Evolutionary conservation across 2,113 vertebrate species (phyloP).

Genomic region (Setophaga kirtlandii): DNA sequence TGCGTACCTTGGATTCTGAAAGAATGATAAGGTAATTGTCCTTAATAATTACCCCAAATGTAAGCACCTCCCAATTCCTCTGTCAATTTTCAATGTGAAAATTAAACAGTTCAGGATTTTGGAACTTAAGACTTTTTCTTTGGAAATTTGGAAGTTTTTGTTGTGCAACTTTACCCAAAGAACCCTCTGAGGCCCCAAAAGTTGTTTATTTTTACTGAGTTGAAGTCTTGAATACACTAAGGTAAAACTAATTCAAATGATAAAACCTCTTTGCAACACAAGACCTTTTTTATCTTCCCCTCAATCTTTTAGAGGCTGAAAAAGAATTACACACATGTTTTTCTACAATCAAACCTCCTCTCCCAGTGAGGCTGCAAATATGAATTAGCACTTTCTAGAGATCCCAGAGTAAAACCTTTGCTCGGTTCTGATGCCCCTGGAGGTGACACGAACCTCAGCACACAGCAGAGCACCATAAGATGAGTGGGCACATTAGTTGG

Average conservation of each 20-base stretch:
- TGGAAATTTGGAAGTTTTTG: background rate
- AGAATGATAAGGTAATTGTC: background rate
- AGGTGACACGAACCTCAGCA: slow-evolving; percentile 84
- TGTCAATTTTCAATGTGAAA: background rate
- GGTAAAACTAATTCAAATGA: background rate
- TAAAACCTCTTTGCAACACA: background rate
- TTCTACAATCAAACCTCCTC: background rate
- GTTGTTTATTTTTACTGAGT: background rate
- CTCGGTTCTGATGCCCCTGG: background rate
- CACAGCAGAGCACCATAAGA: slow-evolving; percentile 95
- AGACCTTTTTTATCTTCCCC: background rate
- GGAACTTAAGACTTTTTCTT: background rate
- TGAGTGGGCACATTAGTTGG: slow-evolving; percentile 90
- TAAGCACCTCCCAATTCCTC: background rate
- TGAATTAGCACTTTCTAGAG: background rate
- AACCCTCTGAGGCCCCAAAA: background rate
- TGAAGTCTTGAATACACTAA: background rate
- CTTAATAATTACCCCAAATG: background rate
- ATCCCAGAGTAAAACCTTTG: background rate
- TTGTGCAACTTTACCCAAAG: background rate
- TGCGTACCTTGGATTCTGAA: background rate
- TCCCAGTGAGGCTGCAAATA: background rate
- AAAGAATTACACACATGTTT: background rate
- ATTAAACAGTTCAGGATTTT: background rate
- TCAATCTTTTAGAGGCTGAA: background rate